Evolutionary conservation across 2,113 vertebrate genomes (phyloP).

Genomic region (Pholis gunnellus): DNA sequence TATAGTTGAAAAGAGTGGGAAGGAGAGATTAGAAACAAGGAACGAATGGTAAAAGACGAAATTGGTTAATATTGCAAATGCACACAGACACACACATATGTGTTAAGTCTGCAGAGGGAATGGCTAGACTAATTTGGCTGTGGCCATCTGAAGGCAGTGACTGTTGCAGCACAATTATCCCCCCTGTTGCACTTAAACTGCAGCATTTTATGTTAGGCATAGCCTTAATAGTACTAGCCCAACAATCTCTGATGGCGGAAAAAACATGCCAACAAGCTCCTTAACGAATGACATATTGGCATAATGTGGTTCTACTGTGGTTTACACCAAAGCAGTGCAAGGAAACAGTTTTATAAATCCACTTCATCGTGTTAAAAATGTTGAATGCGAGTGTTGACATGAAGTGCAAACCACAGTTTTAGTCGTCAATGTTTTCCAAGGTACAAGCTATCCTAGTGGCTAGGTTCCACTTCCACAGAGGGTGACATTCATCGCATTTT

Average conservation of each 20-base stretch:
- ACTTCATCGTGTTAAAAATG: not conserved
- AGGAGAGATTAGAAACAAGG: not conserved
- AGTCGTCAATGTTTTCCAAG: not conserved
- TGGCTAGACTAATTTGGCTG: slow-evolving; percentile 11
- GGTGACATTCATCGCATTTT: not conserved
- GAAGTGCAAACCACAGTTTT: slow-evolving; percentile 1
- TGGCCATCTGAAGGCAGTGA: slow-evolving; percentile 9
- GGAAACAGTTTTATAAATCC: not conserved
- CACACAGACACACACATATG: not conserved
- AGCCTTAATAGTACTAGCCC: slow-evolving; percentile 28
- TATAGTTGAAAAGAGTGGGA: not conserved
- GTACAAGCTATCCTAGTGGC: not conserved
- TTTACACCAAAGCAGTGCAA: slow-evolving; percentile 8
- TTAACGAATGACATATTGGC: slow-evolving; percentile 32
- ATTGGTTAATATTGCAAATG: slow-evolving; percentile 32
- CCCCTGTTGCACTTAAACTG: slow-evolving; percentile 10
- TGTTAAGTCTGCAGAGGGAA: slow-evolving; percentile 7
- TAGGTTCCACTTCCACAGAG: not conserved
- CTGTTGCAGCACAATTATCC: slow-evolving; percentile 20
- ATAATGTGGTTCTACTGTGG: not conserved
- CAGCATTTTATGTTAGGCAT: slow-evolving; percentile 29
- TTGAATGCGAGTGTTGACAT: slow-evolving; percentile 40
- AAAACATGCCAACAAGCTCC: slow-evolving; percentile 52
- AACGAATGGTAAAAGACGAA: not conserved
- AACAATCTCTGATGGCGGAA: slow-evolving; percentile 14